Conservation (phyloP, 2,113 vertebrate species). For the Parotia lawesii region DNA sequence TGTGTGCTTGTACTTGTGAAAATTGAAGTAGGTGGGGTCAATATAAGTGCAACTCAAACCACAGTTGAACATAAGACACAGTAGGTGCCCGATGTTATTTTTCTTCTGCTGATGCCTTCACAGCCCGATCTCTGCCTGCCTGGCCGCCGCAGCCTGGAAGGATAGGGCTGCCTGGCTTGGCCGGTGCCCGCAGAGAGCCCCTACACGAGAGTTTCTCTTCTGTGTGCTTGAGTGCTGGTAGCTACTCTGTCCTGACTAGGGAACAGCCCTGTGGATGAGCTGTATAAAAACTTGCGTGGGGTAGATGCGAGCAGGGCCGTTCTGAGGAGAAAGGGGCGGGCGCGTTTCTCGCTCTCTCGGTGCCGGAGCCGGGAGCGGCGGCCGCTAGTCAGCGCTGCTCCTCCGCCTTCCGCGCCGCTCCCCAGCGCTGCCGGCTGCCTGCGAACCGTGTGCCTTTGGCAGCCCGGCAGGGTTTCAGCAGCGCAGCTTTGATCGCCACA, state of each 20-base stretch:
- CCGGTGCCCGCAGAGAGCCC: not conserved
- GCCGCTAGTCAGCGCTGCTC: slow-evolving; percentile 56
- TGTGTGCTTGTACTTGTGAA: not conserved
- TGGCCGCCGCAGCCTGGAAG: accelerated
- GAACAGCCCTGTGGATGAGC: not conserved
- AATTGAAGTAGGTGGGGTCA: not conserved
- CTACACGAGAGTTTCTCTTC: not conserved
- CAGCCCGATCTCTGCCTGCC: not conserved
- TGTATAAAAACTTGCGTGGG: accelerated
- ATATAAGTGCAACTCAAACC: not conserved
- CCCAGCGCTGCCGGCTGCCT: not conserved
- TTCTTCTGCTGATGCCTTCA: not conserved
- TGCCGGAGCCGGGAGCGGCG: not conserved
- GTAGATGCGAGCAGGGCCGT: not conserved
- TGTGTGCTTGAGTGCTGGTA: accelerated
- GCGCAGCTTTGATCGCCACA: not conserved
- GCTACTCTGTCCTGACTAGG: not conserved
- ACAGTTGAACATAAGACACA: not conserved
- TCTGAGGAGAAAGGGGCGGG: not conserved
- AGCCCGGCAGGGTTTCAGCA: not conserved
- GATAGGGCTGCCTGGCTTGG: not conserved
- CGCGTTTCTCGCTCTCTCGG: not conserved
- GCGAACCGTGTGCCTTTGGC: not conserved
- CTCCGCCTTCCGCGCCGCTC: not conserved
- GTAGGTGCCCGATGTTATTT: not conserved